Evolutionary conservation across 2,888 invertebrate species (phyloP).

Genomic region (Theodoxus fluviatilis): DNA sequence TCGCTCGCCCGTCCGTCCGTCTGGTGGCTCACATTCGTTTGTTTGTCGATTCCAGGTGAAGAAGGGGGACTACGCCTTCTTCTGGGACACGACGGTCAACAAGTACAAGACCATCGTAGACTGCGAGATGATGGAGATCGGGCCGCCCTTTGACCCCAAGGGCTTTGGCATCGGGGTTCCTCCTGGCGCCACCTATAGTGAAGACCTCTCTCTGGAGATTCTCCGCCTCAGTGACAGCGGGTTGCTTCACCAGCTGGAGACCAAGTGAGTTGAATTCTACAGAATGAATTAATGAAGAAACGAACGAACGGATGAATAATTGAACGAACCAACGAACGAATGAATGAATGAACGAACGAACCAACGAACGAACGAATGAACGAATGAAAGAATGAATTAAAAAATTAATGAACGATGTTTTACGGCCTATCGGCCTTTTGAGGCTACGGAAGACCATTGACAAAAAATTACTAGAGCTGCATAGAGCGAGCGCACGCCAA

Average conservation of each 20-base stretch:
- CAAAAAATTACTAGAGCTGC: too few species aligned
- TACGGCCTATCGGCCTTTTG: too few species aligned
- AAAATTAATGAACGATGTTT: too few species aligned
- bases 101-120: constrained; percentile 57
- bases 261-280: constrained; percentile 48
- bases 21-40: too few species aligned
- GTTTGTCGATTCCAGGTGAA: constrained; percentile 37
- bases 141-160: constrained; percentile 62
- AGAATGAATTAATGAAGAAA: too few species aligned
- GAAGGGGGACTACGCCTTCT: constrained; percentile 61
- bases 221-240: constrained; percentile 56
- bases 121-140: constrained; percentile 60
- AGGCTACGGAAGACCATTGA: too few species aligned
- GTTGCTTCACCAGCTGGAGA: constrained; percentile 53
- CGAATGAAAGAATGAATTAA: too few species aligned
- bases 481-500: too few species aligned
- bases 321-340: too few species aligned
- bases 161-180: constrained; percentile 63
- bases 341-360: too few species aligned
- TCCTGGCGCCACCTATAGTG: constrained; percentile 60
- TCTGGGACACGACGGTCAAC: constrained; percentile 64
- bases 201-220: constrained; percentile 60
- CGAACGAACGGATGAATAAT: neutral
- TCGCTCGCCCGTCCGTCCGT: too few species aligned
- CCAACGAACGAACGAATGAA: too few species aligned